Evolutionary conservation across 2,888 invertebrate genomes (phyloP).

Genomic region (Agrochola lota): DNA sequence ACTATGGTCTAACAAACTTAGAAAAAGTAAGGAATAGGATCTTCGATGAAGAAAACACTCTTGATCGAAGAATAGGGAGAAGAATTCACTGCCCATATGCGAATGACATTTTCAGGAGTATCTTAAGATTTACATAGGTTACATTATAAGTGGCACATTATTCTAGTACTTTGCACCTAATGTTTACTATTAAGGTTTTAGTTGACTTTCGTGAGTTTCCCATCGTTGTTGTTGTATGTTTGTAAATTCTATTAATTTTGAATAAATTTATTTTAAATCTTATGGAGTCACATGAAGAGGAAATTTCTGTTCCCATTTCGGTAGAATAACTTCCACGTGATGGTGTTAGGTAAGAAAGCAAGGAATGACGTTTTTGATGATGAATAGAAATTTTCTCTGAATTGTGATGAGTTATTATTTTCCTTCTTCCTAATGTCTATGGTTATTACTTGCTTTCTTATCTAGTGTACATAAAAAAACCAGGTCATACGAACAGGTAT

Average conservation of each 20-base stretch:
- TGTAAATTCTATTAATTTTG: constrained; percentile 68
- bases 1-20: constrained; percentile 84
- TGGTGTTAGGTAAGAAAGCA: constrained; percentile 84
- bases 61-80: constrained; percentile 26
- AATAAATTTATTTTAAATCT: constrained; percentile 66
- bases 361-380: constrained; percentile 79
- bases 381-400: constrained; percentile 90
- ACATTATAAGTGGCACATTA: constrained; percentile 63
- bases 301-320: constrained; percentile 89
- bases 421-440: constrained; percentile 69
- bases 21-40: constrained; percentile 33
- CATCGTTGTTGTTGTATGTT: constrained; percentile 82
- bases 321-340: constrained; percentile 83
- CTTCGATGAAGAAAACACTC: neutral
- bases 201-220: constrained; percentile 76
- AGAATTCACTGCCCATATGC: constrained; percentile 74
- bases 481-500: constrained; percentile 83
- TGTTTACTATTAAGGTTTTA: constrained; percentile 57
- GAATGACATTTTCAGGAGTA: constrained; percentile 72
- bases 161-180: constrained; percentile 71
- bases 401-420: constrained; percentile 83
- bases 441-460: constrained; percentile 90
- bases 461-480: constrained; percentile 83
- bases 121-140: constrained; percentile 45
- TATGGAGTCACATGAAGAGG: constrained; percentile 83